Evolutionary conservation across 2,888 invertebrate species (phyloP), one percentile per base, ranked within the genome.

Genomic region (Noctua janthina): DNA sequence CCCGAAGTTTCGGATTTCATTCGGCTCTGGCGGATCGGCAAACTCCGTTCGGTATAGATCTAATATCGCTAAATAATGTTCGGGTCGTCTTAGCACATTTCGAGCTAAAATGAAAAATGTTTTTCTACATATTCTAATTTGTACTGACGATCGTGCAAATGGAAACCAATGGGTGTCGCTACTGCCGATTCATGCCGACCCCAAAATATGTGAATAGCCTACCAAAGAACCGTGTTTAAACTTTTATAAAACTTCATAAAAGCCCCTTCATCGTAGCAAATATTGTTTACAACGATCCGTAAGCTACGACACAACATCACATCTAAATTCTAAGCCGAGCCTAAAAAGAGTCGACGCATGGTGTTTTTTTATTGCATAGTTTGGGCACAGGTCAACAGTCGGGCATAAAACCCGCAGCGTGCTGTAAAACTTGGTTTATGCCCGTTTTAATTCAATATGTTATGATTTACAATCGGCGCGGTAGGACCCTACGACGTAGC

Each of bases 391-490:
- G 88, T 85, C 85, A 86, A 88, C 85, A 77, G 64, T 85, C 81
- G 72, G 83, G 79, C 78, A 90, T 90, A 87, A 89, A 89, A 83
- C 67, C 78, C 73, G 78, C 88, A 70, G 83, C 74, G 82, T 86
- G 90, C 82, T 89, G 89, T 91, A 91, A 93, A 92, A 91, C 89
- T 88, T 82, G 87, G 88, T 92, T 88, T 88, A 88, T 91, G 85
- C 81, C 49, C 74, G 78, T 91, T 92, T 92, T 92, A 92, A 92
- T 92, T 92, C 91, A 92, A 95, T 95, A 94, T 94, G 81, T 87
- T 89, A 88, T 91, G 92, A 93, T 92, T 90, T 92, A 92, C 89
- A 88, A 87, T 85, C 87, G 88, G 81, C 68, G 76, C 74, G 85
- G 82, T 39, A 68, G 84, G 82, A 83, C 82, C 82, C 74, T 76